Evolutionary conservation across 2,888 invertebrate genomes (phyloP).

Genomic region (Hoplodrina ambigua): DNA sequence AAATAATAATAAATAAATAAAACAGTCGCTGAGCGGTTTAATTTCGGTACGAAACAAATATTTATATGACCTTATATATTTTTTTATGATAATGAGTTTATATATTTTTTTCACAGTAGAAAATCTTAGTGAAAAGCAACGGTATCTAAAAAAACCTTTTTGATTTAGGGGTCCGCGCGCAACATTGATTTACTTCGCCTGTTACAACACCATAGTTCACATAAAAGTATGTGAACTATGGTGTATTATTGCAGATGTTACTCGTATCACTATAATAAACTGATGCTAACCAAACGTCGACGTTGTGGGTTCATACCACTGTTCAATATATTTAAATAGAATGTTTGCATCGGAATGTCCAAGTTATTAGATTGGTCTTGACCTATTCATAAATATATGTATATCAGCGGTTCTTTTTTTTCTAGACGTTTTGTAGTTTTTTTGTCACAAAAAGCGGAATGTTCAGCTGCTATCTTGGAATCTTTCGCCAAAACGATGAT

Average conservation of each 20-base stretch:
- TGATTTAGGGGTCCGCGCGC: too few species aligned
- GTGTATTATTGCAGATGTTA: constrained; percentile 1
- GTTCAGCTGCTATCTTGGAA: too few species aligned
- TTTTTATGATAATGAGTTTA: too few species aligned
- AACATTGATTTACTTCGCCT: constrained; percentile 9
- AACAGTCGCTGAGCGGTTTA: too few species aligned
- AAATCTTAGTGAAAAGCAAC: too few species aligned
- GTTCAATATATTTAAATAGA: constrained; percentile 46
- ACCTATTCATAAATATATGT: constrained; percentile 29
- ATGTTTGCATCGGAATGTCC: constrained; percentile 30
- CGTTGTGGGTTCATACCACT: constrained; percentile 13
- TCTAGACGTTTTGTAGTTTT: background rate
- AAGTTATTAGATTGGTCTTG: constrained; percentile 17
- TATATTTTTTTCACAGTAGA: too few species aligned
- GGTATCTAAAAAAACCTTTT: too few species aligned
- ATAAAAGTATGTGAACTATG: too few species aligned
- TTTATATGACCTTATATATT: too few species aligned
- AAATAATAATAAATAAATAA: too few species aligned
- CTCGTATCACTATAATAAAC: constrained; percentile 21
- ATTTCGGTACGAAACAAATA: too few species aligned
- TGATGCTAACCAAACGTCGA: constrained; percentile 49
- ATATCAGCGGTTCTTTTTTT: constrained; percentile 1
- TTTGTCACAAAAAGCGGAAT: background rate
- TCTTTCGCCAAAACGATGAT: background rate
- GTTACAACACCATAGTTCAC: background rate